Evolutionary conservation across 2,797 vertebrate species (phyloP).

Genomic region (Eupleurogrammus muticus): DNA sequence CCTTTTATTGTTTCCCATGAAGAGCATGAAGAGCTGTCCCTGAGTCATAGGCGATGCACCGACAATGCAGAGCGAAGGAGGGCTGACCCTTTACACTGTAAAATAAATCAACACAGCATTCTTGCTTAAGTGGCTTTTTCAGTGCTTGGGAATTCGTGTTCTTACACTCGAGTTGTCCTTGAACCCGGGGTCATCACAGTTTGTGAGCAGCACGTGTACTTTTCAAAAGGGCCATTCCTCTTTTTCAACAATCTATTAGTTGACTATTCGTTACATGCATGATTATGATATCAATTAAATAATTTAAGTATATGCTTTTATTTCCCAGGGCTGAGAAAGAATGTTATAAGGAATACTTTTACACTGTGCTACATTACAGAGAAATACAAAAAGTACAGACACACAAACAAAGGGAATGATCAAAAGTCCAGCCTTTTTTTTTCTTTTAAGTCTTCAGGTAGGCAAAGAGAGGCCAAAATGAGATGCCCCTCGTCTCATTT

Average conservation of each 20-base stretch:
- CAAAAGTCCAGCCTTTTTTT: constrained; percentile 17
- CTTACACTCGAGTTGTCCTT: constrained; percentile 86
- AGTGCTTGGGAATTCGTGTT: constrained; percentile 89
- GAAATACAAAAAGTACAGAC: no score
- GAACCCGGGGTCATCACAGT: constrained; percentile 88
- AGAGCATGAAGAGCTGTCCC: constrained; percentile 76
- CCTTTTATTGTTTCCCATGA: constrained; percentile 21
- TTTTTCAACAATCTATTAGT: constrained; percentile 24
- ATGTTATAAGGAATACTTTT: no score
- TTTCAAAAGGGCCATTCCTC: no score
- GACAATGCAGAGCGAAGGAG: constrained; percentile 79
- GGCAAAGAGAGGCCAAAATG: constrained; percentile 27
- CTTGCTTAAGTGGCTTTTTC: constrained; percentile 94
- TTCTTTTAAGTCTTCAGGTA: constrained; percentile 23
- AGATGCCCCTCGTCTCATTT: neutral
- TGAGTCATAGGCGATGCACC: constrained; percentile 83
- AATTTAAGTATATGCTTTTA: constrained; percentile 11
- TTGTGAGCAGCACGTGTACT: constrained; percentile 85
- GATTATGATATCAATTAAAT: neutral
- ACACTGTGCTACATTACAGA: no score
- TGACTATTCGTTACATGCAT: no score
- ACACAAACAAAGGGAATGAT: constrained; percentile 24
- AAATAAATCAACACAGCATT: constrained; percentile 93
- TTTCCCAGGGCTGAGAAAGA: no score
- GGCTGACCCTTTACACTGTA: constrained; percentile 81